Conservation (phyloP, 1,140 invertebrate species). For the Aphidius gifuensis region DNA sequence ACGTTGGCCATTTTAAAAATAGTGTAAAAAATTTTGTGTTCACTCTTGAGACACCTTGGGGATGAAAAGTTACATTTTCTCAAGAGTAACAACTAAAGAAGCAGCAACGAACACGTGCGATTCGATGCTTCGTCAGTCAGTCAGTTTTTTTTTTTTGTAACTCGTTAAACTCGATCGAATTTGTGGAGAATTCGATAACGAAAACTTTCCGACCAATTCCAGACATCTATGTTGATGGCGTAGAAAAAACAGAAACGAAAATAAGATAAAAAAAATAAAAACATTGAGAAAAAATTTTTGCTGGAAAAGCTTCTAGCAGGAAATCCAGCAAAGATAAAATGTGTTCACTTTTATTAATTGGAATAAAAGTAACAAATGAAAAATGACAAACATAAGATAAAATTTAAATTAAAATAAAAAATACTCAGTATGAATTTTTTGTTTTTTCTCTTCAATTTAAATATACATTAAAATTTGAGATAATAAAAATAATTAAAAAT, state of each 20-base stretch:
- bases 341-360: conserved; percentile 3
- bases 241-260: no score
- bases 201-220: conserved; percentile 18
- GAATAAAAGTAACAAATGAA: not conserved
- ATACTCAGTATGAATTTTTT: no score
- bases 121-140: conserved; percentile 17
- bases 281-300: not conserved
- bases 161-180: conserved; percentile 18
- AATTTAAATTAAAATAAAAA: no score
- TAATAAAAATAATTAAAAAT: no score
- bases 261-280: no score
- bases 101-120: conserved; percentile 5
- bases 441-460: no score
- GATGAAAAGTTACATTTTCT: conserved; percentile 3
- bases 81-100: conserved; percentile 1
- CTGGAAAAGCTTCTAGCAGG: conserved; percentile 5
- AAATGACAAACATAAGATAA: not conserved
- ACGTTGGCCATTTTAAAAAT: no score
- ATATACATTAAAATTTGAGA: no score
- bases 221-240: not conserved
- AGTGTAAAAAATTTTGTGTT: not conserved
- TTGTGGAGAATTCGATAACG: conserved; percentile 19
- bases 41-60: not conserved
- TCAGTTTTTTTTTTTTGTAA: not conserved
- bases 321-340: conserved; percentile 8